Base-by-base conservation (phyloP, 2,797 vertebrate genomes). In the Rhabdophis nuchalis region DNA sequence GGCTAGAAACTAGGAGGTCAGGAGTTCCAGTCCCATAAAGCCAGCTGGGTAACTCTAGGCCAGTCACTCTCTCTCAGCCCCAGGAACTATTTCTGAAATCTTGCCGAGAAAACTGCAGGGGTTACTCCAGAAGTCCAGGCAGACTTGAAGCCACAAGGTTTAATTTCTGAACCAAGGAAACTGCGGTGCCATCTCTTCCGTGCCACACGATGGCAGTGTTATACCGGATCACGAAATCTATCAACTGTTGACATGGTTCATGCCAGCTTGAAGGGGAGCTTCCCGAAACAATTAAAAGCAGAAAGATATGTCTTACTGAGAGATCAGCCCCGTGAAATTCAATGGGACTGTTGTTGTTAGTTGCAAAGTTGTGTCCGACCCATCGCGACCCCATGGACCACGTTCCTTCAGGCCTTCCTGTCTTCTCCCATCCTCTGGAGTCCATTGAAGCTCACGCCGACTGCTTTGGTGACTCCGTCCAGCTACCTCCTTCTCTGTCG, bases 121-220 rank as follows among this genome's bases (percentile, higher is more conserved):
- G 8, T 32, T 36, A 41, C 16, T 77, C 32, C 68, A 36, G 68
- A 9, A 36, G 68, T 20, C 32, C 1, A 72, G 16, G 10, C 7
- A 9, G 9, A 72, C 68, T 10, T 72, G 68, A 72, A 36, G 32
- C 32, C 16, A 77, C 32, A 18, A 36, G 4, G 9, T 23, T 41
- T 41, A 11, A 82, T 77, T 18, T 77, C 14, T 41, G 53, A 25
- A 91, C 68, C 9, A 72, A 91, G 88, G 88, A 2, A 92, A 0
- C 4, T 54, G 0, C 2, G 86, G 27, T 36, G 46, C 9, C 2
- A 36, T 36, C 3, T 90, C 50, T 87, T 89, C 46, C 90, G 91
- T 93, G 53, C 95, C 96, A 92, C 93, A 87, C 91, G 95, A 90
- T 95, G 96, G 91, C 95, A 95, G 93, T 94, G 88, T 95, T 96